Evolutionary conservation across 2,888 invertebrate species (phyloP).

Genomic region (Synergus itoensis): DNA sequence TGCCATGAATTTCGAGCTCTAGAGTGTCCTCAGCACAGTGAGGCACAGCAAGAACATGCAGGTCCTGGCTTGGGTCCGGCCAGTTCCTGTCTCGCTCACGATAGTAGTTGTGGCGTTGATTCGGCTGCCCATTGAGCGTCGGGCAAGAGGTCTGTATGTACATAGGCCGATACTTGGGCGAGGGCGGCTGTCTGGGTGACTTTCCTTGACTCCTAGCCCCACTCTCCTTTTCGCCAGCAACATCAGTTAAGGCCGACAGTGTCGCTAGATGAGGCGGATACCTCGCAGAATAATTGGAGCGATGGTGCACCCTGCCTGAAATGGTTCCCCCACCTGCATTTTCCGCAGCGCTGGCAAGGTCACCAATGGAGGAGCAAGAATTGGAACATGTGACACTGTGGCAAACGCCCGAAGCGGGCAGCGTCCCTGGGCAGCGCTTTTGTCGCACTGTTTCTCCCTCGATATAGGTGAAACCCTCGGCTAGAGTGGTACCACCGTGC

Average conservation of each 20-base stretch:
- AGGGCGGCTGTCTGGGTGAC: background rate
- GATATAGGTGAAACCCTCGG: conserved; percentile 88
- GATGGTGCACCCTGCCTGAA: conserved; percentile 25
- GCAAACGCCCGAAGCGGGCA: conserved; percentile 68
- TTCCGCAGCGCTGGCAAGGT: conserved; percentile 47
- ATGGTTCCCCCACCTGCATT: conserved; percentile 44
- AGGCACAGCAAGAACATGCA: conserved; percentile 37
- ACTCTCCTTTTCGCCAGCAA: background rate
- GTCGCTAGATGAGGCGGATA: background rate
- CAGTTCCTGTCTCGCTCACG: conserved; percentile 5
- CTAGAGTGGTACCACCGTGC: conserved; percentile 83
- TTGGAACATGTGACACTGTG: conserved; percentile 50
- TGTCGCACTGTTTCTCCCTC: conserved; percentile 83
- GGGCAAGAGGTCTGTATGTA: conserved; percentile 30
- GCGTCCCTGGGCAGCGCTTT: conserved; percentile 77
- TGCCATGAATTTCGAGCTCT: conserved; percentile 39
- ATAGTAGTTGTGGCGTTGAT: conserved; percentile 1
- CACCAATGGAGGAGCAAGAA: conserved; percentile 51
- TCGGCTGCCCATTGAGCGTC: conserved; percentile 6
- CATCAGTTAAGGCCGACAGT: background rate
- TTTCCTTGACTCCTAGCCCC: background rate
- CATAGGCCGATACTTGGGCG: conserved; percentile 25
- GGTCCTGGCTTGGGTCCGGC: conserved; percentile 18
- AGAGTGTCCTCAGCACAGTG: conserved; percentile 18
- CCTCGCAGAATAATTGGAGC: conserved; percentile 23